Conservation (phyloP, 2,797 vertebrate species). For the Thripadectes ignobilis region DNA sequence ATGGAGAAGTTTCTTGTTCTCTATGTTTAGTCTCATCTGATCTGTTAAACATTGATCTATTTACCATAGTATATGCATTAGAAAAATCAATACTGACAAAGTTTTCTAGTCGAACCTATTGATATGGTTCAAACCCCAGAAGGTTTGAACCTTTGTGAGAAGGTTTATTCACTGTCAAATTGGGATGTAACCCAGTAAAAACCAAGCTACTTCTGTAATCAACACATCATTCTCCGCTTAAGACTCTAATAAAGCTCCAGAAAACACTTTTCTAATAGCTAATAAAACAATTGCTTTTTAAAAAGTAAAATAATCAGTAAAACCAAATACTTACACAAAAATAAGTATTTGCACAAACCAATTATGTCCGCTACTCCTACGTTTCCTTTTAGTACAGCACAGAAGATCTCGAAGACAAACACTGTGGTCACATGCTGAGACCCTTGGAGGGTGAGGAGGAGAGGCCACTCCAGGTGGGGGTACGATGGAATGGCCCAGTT, state of each 20-base stretch:
- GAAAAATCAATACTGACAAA: conserved; percentile 33
- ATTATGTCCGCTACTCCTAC: background rate
- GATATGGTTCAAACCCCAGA: background rate
- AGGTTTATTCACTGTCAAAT: background rate
- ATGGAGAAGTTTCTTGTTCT: background rate
- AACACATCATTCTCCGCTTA: background rate
- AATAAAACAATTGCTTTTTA: background rate
- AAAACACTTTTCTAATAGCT: background rate
- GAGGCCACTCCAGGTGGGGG: no score
- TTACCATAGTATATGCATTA: background rate
- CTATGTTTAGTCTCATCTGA: background rate
- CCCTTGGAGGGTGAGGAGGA: no score
- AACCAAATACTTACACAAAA: background rate
- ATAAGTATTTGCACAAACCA: background rate
- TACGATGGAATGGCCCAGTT: no score
- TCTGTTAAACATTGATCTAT: conserved; percentile 2
- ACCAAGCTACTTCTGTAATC: background rate
- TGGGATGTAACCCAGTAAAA: background rate
- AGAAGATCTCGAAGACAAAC: background rate
- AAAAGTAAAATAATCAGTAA: background rate
- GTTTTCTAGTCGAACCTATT: background rate
- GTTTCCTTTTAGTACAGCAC: background rate
- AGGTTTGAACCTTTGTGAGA: background rate
- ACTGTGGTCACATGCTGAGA: background rate
- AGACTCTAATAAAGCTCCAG: background rate